Conservation (phyloP, 2,888 invertebrate genomes). For the Sceliomorpha sp. region DNA sequence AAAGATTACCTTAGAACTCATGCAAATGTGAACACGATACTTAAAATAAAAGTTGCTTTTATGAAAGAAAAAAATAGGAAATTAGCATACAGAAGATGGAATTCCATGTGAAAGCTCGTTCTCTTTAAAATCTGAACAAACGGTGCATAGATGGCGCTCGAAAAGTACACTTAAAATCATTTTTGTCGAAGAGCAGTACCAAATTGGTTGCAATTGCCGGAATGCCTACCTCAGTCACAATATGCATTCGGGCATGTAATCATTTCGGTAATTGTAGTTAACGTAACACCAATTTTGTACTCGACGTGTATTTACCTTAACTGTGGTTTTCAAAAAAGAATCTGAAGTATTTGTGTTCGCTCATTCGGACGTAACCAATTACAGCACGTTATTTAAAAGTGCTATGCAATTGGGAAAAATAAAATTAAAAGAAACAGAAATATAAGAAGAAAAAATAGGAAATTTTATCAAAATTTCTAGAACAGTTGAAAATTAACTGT, state of each 20-base stretch:
- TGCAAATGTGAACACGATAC: too few relatives aligned
- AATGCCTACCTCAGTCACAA: slow-evolving; percentile 22
- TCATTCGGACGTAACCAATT: background rate
- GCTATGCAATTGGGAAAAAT: slow-evolving; percentile 2
- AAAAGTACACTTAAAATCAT: too few relatives aligned
- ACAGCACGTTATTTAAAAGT: background rate
- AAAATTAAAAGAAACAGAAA: too few relatives aligned
- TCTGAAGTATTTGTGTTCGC: slow-evolving; percentile 9
- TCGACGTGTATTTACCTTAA: slow-evolving; percentile 12
- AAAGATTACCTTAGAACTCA: too few relatives aligned
- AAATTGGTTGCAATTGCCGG: slow-evolving; percentile 32
- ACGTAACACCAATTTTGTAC: slow-evolving; percentile 25
- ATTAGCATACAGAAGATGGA: too few relatives aligned
- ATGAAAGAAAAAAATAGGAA: too few relatives aligned
- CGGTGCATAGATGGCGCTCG: too few relatives aligned
- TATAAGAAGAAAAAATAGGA: background rate
- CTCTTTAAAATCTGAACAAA: too few relatives aligned
- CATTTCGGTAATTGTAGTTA: slow-evolving; percentile 12
- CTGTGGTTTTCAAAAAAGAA: slow-evolving; percentile 16
- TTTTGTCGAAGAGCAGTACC: too few relatives aligned
- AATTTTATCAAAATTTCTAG: slow-evolving; percentile 1
- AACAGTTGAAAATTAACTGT: too few relatives aligned
- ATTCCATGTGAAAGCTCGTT: too few relatives aligned
- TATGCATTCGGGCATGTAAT: slow-evolving; percentile 23
- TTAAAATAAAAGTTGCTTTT: too few relatives aligned